Evolutionary conservation across 2,888 invertebrate species (phyloP).

Genomic region (Agriopis aurantiaria): DNA sequence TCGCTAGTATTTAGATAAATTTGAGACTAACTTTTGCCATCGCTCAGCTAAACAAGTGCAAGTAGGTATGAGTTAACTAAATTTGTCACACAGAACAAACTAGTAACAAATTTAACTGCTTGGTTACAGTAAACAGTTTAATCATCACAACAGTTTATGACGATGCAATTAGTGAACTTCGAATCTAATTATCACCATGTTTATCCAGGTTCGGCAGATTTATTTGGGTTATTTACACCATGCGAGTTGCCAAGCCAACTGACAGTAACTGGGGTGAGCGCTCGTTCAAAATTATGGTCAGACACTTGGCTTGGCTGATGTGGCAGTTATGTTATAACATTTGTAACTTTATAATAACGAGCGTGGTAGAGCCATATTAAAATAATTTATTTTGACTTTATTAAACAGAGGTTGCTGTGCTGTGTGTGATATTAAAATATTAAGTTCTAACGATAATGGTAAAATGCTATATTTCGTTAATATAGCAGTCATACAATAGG

Average conservation of each 20-base stretch:
- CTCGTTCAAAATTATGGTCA: slow-evolving; percentile 17
- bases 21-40: background rate
- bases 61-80: background rate
- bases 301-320: background rate
- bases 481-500: too few relatives aligned
- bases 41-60: background rate
- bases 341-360: background rate
- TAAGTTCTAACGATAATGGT: too few relatives aligned
- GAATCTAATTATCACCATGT: slow-evolving; percentile 28
- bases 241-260: slow-evolving; percentile 9
- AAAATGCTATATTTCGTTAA: too few relatives aligned
- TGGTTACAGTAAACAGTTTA: slow-evolving; percentile 18
- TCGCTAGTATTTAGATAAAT: too few relatives aligned
- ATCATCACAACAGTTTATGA: slow-evolving; percentile 17
- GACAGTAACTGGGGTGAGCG: slow-evolving; percentile 2
- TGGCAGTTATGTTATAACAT: slow-evolving; percentile 6
- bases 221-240: slow-evolving; percentile 19
- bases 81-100: slow-evolving; percentile 4
- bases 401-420: too few relatives aligned
- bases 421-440: too few relatives aligned
- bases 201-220: slow-evolving; percentile 27
- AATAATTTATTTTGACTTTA: too few relatives aligned
- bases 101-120: background rate
- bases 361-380: too few relatives aligned
- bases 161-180: slow-evolving; percentile 22